phyloP scores from a whole-genome alignment of 2,113 vertebrate genomes.

The Jacana jacana region DNA sequence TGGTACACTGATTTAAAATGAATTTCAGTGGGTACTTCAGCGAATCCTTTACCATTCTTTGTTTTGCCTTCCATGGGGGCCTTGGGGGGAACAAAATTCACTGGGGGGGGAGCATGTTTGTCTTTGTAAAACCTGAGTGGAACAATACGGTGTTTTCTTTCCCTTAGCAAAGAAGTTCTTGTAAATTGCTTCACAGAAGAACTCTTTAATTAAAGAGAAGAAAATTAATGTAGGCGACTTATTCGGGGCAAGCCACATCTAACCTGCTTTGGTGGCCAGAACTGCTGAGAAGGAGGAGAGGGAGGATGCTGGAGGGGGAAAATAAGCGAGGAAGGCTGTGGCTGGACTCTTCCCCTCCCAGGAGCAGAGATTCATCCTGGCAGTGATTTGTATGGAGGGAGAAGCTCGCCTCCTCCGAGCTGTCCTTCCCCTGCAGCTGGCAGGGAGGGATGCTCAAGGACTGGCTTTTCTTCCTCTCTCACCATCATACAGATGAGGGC shows the following conservation, averaged over 20 bases:
- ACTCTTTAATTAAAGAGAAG: conserved; percentile 39
- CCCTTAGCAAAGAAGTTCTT: neutral
- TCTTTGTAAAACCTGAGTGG: neutral
- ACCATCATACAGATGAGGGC: rapidly evolving
- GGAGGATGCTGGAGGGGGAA: neutral
- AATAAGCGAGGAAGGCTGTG: neutral
- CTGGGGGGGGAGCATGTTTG: neutral
- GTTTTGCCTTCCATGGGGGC: conserved; percentile 29
- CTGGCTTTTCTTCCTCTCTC: neutral
- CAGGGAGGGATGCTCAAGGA: rapidly evolving
- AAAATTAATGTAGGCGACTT: conserved; percentile 36
- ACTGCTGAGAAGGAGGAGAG: neutral
- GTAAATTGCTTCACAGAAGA: neutral
- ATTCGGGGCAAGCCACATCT: neutral
- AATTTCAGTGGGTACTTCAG: conserved; percentile 67
- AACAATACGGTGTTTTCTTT: neutral
- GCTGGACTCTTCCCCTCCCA: neutral
- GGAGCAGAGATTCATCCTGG: neutral
- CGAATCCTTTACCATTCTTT: conserved; percentile 11
- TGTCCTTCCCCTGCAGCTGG: neutral
- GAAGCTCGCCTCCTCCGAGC: neutral
- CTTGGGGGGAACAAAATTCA: neutral
- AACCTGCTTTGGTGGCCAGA: neutral
- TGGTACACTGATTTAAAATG: conserved; percentile 76
- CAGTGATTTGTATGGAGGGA: neutral